Conservation (phyloP, 2,113 vertebrate species). For the Hippopotamus amphibius region DNA sequence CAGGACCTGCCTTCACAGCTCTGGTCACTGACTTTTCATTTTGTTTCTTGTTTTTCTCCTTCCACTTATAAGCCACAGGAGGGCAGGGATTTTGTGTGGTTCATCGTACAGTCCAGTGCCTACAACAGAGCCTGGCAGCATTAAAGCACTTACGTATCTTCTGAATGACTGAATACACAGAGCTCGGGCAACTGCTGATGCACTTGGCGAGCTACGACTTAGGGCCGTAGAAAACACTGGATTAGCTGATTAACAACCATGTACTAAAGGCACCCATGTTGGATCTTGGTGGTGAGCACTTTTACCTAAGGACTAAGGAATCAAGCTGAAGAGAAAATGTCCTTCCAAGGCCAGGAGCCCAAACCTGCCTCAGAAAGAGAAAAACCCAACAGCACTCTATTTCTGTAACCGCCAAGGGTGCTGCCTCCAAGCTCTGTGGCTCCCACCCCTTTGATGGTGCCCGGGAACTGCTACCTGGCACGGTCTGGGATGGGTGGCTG, state of each 20-base stretch:
- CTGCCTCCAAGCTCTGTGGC: constrained; percentile 45
- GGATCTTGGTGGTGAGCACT: not conserved
- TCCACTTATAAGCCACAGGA: not conserved
- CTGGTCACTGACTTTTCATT: not conserved
- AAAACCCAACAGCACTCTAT: not conserved
- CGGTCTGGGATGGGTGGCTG: constrained; percentile 91
- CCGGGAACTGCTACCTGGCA: constrained; percentile 91
- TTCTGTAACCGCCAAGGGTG: not conserved
- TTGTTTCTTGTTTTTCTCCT: not conserved
- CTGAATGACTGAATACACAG: not conserved
- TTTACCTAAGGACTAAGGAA: not conserved
- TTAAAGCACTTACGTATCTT: not conserved
- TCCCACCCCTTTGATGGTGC: not conserved
- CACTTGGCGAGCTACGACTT: not conserved
- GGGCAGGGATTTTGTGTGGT: not conserved
- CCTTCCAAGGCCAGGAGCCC: not conserved
- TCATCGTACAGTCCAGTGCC: not conserved
- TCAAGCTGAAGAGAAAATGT: not conserved
- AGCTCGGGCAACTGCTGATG: not conserved
- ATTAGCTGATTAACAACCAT: not conserved
- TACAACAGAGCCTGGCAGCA: not conserved
- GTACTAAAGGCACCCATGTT: not conserved
- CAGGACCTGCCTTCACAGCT: not conserved
- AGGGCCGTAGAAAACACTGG: constrained; percentile 8
- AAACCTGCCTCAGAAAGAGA: not conserved